Conservation (phyloP, 2,113 vertebrate species). For the Hystrix brachyura region DNA sequence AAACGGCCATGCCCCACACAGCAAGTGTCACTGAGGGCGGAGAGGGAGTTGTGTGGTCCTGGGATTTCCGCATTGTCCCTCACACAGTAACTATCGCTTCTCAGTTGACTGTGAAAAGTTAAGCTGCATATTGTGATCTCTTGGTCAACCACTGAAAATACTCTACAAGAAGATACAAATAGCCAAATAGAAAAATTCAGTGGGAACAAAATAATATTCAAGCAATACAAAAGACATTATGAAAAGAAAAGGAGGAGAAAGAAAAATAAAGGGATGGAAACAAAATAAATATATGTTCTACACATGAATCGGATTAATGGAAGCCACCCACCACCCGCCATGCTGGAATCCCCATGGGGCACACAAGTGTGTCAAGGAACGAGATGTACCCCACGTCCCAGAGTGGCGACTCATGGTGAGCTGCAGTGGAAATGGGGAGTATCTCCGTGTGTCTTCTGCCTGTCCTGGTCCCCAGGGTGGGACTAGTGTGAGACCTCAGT, state of each 20-base stretch:
- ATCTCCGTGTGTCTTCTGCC: background rate
- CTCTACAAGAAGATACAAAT: background rate
- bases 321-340: background rate
- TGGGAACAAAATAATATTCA: background rate
- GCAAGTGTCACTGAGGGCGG: background rate
- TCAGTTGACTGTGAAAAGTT: background rate
- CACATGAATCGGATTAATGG: background rate
- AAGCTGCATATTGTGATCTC: background rate
- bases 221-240: background rate
- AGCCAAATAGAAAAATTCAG: background rate
- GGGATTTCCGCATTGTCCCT: background rate
- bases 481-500: background rate
- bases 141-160: background rate
- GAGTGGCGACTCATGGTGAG: background rate
- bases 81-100: background rate
- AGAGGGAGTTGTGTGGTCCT: background rate
- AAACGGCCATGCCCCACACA: background rate
- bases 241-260: background rate
- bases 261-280: background rate
- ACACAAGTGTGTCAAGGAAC: background rate
- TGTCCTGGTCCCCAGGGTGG: background rate
- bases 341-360: background rate
- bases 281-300: background rate
- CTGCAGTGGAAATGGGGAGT: background rate
- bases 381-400: background rate